Evolutionary conservation across 2,888 invertebrate species (phyloP), one percentile per base, ranked within the genome.

Genomic region (Matsumyia berberina): DNA sequence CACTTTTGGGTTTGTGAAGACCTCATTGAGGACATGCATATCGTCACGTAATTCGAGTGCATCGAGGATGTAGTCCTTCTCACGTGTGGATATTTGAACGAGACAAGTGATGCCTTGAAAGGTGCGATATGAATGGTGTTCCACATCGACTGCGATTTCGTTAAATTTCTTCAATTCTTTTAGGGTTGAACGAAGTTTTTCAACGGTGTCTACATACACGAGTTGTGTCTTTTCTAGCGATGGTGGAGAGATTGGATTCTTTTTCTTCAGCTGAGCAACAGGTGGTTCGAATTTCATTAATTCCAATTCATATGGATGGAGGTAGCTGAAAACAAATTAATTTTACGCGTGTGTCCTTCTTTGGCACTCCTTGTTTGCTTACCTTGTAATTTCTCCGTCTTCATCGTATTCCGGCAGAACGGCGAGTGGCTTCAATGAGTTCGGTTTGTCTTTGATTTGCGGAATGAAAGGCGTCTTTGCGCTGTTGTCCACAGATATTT

Each of bases 31-130:
- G 58, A 94, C 90, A 87, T 96, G 94, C 74, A 99, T 92, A 46
- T 97, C 95, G 58, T 96, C 95, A 67, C 99, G 93, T n/a, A 99
- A 91, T 0, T 94, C 93, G 5, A 99, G 91, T 0, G 98, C 95
- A 90, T 99, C 99, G 11, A 99, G 93, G 0, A 99, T 93, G 90
- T 96, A 99, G 92, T 99, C 99, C 6, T 93, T 93, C 0, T 92
- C 91, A 24, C 91, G 91, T 0, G 98, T 96, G 0, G 98, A 97
- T 88, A 99, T 96, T 93, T 99, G 99, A 92, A 99, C 95, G 1
- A 99, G 93, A 90, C 99, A 99, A 0, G 99, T 98, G 69, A 99
- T 95, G 0, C 99, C 99, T 93, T 96, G 96, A 90, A 96, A 99
- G 0, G 96, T 95, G 77, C 99, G 94, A 89, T 97, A 98, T 0